phyloP scores from a whole-genome alignment of 1,140 invertebrate species.

The Drosophila grimshawi region DNA sequence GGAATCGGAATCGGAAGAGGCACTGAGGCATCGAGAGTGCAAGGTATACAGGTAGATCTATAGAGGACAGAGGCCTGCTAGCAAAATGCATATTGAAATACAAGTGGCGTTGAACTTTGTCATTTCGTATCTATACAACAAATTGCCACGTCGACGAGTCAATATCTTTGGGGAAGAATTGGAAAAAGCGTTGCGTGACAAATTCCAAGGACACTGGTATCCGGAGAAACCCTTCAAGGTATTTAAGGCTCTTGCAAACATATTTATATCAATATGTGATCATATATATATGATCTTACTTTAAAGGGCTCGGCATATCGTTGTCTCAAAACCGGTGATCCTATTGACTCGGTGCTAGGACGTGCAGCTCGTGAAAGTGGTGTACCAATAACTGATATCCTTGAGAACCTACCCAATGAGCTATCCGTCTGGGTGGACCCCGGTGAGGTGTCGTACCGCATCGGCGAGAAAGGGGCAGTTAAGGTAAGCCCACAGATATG shows the following conservation, averaged over 20 bases:
- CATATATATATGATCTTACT: neutral
- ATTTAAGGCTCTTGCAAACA: neutral
- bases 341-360: constrained; percentile 96
- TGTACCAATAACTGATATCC: constrained; percentile 95
- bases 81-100: constrained; percentile 98
- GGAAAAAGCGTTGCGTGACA: constrained; percentile 96
- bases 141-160: constrained; percentile 96
- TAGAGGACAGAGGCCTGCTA: constrained; percentile 9
- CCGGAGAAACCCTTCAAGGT: constrained; percentile 96
- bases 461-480: constrained; percentile 97
- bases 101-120: constrained; percentile 99
- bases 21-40: neutral
- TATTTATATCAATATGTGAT: neutral
- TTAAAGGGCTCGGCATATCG: constrained; percentile 94
- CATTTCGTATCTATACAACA: constrained; percentile 99
- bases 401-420: constrained; percentile 96
- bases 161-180: constrained; percentile 99
- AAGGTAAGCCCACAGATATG: constrained; percentile 87
- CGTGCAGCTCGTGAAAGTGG: constrained; percentile 95
- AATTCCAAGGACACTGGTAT: constrained; percentile 99
- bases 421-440: constrained; percentile 99
- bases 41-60: neutral
- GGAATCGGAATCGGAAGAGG: neutral
- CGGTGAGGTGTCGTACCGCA: constrained; percentile 97
- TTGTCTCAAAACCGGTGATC: constrained; percentile 96